A percentile compares a stretch with the other conserved stretches of the same genome.
Conservation (phyloP, 1,140 invertebrate genomes). For the Lutraria rhynchaena region DNA sequence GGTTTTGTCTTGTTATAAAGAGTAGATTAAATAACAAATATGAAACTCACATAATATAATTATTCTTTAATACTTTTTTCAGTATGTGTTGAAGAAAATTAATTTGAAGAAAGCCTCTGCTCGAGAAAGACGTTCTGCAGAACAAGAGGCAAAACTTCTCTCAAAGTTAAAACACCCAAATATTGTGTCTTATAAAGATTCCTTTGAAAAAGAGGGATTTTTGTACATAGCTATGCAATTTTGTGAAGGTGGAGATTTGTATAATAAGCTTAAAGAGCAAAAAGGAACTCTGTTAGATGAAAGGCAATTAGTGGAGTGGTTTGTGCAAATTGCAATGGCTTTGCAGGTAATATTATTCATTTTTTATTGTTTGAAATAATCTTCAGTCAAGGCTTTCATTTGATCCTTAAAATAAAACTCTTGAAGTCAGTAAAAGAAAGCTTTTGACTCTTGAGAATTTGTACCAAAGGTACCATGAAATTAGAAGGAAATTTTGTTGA, state of each 20-base stretch:
- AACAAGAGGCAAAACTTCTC: constrained; percentile 83
- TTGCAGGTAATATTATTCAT: too few relatives aligned
- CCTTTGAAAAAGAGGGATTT: constrained; percentile 82
- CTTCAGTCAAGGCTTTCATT: too few relatives aligned
- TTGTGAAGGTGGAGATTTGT: constrained; percentile 84
- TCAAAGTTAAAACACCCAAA: constrained; percentile 84
- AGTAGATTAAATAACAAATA: too few relatives aligned
- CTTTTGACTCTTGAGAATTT: too few relatives aligned
- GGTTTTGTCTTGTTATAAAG: too few relatives aligned
- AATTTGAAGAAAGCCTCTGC: constrained; percentile 82
- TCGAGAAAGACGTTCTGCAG: constrained; percentile 81
- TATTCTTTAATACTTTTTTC: too few relatives aligned
- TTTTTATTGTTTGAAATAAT: too few relatives aligned
- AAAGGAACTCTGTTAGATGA: constrained; percentile 82
- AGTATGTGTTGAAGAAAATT: constrained; percentile 84
- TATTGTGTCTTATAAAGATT: constrained; percentile 84
- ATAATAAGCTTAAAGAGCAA: constrained; percentile 82
- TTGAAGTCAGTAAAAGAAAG: too few relatives aligned
- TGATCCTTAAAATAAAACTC: too few relatives aligned
- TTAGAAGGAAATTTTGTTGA: too few relatives aligned
- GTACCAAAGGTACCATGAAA: too few relatives aligned
- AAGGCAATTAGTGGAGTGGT: constrained; percentile 84
- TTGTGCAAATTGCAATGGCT: constrained; percentile 85
- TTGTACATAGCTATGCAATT: constrained; percentile 85
- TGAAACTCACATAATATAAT: too few relatives aligned